These are phyloP conservation scores for Ennomos erosarius DNA, from an alignment of 2,888 invertebrate species.

Conservation along the genomic window DNA sequence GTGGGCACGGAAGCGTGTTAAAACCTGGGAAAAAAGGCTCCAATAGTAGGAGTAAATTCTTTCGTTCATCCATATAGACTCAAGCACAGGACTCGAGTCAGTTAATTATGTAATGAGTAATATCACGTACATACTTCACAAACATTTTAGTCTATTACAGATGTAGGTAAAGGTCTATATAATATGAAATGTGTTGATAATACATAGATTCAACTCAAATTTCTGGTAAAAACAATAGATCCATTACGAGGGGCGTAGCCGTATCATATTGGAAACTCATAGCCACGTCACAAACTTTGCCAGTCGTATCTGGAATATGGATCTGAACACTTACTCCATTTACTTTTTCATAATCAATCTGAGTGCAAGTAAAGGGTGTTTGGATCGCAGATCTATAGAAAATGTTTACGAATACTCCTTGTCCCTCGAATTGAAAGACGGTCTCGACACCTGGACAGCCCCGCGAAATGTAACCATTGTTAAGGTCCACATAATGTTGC, in stretches of 20 bases:
- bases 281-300: not conserved
- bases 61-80: no score
- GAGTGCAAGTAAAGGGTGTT: slow-evolving; percentile 1
- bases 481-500: not conserved
- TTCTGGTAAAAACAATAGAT: not conserved
- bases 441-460: not conserved
- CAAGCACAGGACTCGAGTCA: no score
- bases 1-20: no score
- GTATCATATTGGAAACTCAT: not conserved
- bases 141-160: no score
- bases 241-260: slow-evolving; percentile 1
- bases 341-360: not conserved
- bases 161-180: no score
- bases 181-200: no score
- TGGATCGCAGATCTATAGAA: not conserved
- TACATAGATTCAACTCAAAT: no score
- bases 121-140: no score
- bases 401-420: slow-evolving; percentile 3
- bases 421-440: not conserved
- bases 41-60: no score
- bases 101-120: no score
- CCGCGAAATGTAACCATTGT: not conserved
- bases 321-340: not conserved
- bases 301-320: not conserved
- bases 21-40: no score